A percentile compares a stretch with the other conserved stretches of the same genome.
Conservation (phyloP, 2,113 vertebrate genomes). For the Microtus richardsoni region DNA sequence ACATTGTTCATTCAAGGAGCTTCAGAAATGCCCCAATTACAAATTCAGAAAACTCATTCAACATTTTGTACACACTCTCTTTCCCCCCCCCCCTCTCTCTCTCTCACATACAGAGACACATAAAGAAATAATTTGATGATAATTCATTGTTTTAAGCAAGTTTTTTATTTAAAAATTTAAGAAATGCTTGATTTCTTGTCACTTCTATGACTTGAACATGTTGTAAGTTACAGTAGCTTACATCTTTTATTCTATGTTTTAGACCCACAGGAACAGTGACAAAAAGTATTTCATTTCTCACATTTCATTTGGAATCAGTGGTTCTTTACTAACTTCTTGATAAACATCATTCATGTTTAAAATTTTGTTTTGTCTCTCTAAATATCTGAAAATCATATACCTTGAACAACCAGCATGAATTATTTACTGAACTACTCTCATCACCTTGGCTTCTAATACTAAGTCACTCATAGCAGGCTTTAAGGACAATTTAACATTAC, state of each 20-base stretch:
- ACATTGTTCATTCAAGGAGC: slow-evolving; percentile 10
- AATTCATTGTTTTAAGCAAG: slow-evolving; percentile 36
- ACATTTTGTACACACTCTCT: background rate
- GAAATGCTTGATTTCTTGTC: background rate
- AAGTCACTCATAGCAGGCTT: background rate
- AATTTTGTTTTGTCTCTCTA: background rate
- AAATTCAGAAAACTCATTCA: slow-evolving; percentile 12
- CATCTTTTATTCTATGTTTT: slow-evolving; percentile 31
- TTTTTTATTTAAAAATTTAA: background rate
- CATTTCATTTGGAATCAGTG: background rate
- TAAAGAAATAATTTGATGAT: slow-evolving; percentile 17
- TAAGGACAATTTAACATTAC: background rate
- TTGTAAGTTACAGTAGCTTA: background rate
- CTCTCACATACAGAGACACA: background rate
- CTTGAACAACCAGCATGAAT: background rate
- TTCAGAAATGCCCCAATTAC: background rate
- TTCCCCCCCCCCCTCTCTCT: background rate
- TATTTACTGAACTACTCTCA: background rate
- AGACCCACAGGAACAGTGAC: background rate
- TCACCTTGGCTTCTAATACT: background rate
- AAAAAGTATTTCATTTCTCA: background rate
- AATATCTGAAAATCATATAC: background rate
- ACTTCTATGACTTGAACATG: slow-evolving; percentile 17
- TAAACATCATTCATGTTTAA: background rate
- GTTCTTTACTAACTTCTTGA: slow-evolving; percentile 8